A percentile compares a stretch with the other conserved stretches of the same genome.
phyloP scores from a whole-genome alignment of 1,140 invertebrate genomes.

The Luehdorfia chinensis region DNA sequence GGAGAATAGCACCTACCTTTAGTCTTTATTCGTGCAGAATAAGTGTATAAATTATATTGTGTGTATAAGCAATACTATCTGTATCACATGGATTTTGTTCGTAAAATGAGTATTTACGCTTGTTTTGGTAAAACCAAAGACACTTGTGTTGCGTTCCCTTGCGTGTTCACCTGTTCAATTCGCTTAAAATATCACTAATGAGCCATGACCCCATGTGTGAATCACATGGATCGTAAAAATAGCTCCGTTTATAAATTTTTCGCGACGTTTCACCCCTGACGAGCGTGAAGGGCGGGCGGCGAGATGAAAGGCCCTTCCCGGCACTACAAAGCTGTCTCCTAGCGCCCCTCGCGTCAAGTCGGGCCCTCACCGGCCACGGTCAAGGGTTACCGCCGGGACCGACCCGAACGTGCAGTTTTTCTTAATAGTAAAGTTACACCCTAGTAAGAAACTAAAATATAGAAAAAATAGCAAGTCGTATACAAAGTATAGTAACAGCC shows the following conservation, averaged over 20 bases:
- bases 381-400: slow-evolving; percentile 10
- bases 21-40: too few relatives aligned
- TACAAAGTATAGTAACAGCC: too few relatives aligned
- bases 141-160: too few relatives aligned
- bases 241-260: slow-evolving; percentile 13
- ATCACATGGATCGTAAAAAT: slow-evolving; percentile 11
- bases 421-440: too few relatives aligned
- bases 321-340: slow-evolving; percentile 17
- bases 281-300: slow-evolving; percentile 9
- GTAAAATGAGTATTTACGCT: too few relatives aligned
- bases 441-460: too few relatives aligned
- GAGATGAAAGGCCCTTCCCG: slow-evolving; percentile 13
- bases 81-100: too few relatives aligned
- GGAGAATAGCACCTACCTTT: too few relatives aligned
- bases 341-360: slow-evolving; percentile 2
- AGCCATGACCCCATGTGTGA: neutral
- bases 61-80: too few relatives aligned
- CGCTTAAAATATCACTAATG: slow-evolving; percentile 6
- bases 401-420: neutral
- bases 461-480: too few relatives aligned
- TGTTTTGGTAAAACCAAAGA: too few relatives aligned
- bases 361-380: slow-evolving; percentile 12
- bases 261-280: slow-evolving; percentile 4
- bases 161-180: slow-evolving; percentile 2
- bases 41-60: too few relatives aligned